Base-by-base conservation (phyloP, 2,888 invertebrate genomes). In the Meandrusa payeni region DNA sequence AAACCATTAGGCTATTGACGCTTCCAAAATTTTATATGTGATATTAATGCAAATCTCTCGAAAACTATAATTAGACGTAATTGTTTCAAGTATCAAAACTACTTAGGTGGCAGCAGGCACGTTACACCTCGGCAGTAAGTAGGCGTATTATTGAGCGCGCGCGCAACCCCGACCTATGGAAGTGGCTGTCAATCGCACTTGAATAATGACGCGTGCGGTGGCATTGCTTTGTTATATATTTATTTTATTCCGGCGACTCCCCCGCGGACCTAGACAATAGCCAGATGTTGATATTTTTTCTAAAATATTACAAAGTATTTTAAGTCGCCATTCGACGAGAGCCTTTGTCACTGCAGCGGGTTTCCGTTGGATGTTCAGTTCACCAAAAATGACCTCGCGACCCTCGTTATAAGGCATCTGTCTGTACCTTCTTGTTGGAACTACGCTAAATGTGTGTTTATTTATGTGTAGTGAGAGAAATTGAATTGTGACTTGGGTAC, bases 151-250 rank as follows among this genome's bases (percentile, higher is more conserved):
- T 86, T 81, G 76, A 79, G 66, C 63, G 58, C 54, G 61, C 59
- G 49, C 48, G 54, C 57, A 48, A 51, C 46, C 55, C 53, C 48
- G 59, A 46, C 55, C 67, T 48, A 59, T 79, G 83, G 85, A 85
- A 85, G 85, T 86, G 76, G 71, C 80, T 86, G 86, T 85, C 86
- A 85, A 83, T 85, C 82, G 76, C 59, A 69, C 74, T 73, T 81
- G 82, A 85, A 86, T 85, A 81, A 85, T 81, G 83, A 82, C 76
- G 78, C 78, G 86, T 85, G 86, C 83, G 86, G 86, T 81, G 76
- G 70, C 73, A 73, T 72, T 78, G 71, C 82, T 85, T 82, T 83
- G 85, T 76, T 74, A 69, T 71, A 67, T 76, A 81, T 81, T 81
- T 78, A 79, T 77, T 79, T 76, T 69, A 74, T 71, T 73, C 64